Evolutionary conservation across 2,888 invertebrate genomes (phyloP), one percentile per base, ranked within the genome.

Genomic region (Acronicta psi): DNA sequence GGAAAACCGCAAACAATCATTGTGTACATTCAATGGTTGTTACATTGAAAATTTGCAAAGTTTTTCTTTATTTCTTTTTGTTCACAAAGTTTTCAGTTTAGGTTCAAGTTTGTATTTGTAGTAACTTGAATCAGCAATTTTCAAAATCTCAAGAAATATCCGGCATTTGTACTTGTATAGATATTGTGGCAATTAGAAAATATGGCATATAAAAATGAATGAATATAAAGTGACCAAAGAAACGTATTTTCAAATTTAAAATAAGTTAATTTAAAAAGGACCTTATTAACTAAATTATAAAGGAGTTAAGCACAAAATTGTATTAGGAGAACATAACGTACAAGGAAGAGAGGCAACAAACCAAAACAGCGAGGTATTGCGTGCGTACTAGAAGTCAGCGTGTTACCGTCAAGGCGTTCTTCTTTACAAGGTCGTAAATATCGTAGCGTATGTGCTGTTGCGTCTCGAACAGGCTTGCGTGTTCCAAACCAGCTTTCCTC

Each of bases 351-450:
- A 51, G 47, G 34, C 37, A 34, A 65, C 58, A 42, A 76, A 57
- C 55, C 47, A 59, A 60, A 51, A 50, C 60, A 65, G 43, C 46
- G 60, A 56, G 57, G 59, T 49, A 47, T 63, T 67, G 77, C 73
- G 67, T 66, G 72, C 43, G 52, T 60, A 57, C 56, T 73, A 61
- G 59, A 59, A 60, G 59, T 55, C 67, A 52, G 62, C 61, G 59
- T 69, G 69, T 57, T 50, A 34, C 57, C 50, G 64, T 70, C 77
- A 79, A 77, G 79, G 79, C 69, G 69, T 66, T 72, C 78, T 66
- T 69, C 74, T 73, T 65, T 49, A 20, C 71, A 77, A 77, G 79
- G 79, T 60, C 67, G 71, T 68, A 60, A 61, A 57, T 58, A 60
- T 69, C 20, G 47, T 58, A 62, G 52, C 41, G 46, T 63, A 64